Evolutionary conservation across 1,140 invertebrate genomes (phyloP), one percentile per base, ranked within the genome.

Genomic region (Patella vulgata): DNA sequence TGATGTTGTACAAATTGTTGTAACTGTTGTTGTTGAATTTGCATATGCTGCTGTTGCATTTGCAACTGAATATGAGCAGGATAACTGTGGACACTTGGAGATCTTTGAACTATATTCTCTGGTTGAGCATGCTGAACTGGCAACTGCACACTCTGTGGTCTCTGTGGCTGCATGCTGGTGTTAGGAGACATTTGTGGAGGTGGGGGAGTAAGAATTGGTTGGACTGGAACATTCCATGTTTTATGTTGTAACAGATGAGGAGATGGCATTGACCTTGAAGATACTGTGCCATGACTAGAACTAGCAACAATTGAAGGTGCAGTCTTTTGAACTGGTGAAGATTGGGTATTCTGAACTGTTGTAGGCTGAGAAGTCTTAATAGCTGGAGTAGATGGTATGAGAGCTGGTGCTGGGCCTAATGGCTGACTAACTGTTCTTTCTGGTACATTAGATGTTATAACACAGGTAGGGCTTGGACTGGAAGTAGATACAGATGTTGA

Each of bases 21-120:
- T 21, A 43, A 33, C 36, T 48, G 44, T 50, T 59, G 57, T 14
- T 48, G 65, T 23, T 60, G 52, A 17, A 42, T 31, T 31, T 52
- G 56, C 33, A 51, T 50, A 17, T 63, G 65, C 23, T 58, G 55
- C 19, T 47, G 66, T 21, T 31, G 59, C 43, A 60, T 57, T n/a
- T 66, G 54, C 43, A 53, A 25, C 30, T 60, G 66, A 23, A 64
- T 60, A 4, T 57, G 44, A 2, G 57, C 31, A 1, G 53, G 63
- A 1, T 61, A 48, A 42, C 46, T 70, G 62, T 70, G 71, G 12
- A 67, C 69, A 69, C 72, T 77, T 44, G 69, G 71, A 31, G 67
- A 71, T 50, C 71, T 65, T 43, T 75, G 73, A 4, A 42, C 23
- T 1, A 47, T 54, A 31, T 46, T 25, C 1, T 48, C 48, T 11